Evolutionary conservation across 2,888 invertebrate genomes (phyloP), one percentile per base, ranked within the genome.

Genomic region (Andrena camellia): DNA sequence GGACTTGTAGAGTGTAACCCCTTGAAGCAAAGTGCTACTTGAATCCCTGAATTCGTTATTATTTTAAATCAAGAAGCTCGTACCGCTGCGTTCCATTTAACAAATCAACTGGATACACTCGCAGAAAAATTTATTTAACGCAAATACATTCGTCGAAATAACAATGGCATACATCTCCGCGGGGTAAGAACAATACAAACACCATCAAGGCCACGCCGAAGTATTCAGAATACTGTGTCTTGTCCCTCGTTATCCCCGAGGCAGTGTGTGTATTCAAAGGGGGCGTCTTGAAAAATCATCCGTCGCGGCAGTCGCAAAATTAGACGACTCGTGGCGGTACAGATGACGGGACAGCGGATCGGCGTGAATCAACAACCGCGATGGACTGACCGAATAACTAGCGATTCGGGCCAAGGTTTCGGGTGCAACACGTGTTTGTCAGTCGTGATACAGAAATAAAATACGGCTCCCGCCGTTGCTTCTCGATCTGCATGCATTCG

Each of bases 371-470:
- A 70, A 63, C 62, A 69, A 64, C 69, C 23, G 57, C 63, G 76
- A 77, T 74, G 70, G 57, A 50, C 78, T 70, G 87, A 67, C 83
- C 89, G 88, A 87, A 86, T 88, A 86, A 89, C 88, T 81, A 78
- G 71, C 81, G 84, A 91, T 91, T 88, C 88, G 88, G 91, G 91
- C 90, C 91, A 91, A 91, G 91, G 91, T 91, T 90, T 85, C 79
- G 71, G 67, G 78, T 89, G 89, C 85, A 88, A 83, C 86, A 86
- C 88, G 85, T 90, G 90, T 85, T 88, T 73, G 84, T 82, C 84
- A 78, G 82, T 83, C 75, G 83, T 57, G 84, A 83, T 90, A 89
- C 89, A 84, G 81, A 89, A 89, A 89, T 89, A 89, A 88, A 88
- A 81, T 84, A 88, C 84, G 73, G 50, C 75, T 73, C 63, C 50